Base-by-base conservation (phyloP, 2,888 invertebrate genomes). In the Folsomia candida region DNA sequence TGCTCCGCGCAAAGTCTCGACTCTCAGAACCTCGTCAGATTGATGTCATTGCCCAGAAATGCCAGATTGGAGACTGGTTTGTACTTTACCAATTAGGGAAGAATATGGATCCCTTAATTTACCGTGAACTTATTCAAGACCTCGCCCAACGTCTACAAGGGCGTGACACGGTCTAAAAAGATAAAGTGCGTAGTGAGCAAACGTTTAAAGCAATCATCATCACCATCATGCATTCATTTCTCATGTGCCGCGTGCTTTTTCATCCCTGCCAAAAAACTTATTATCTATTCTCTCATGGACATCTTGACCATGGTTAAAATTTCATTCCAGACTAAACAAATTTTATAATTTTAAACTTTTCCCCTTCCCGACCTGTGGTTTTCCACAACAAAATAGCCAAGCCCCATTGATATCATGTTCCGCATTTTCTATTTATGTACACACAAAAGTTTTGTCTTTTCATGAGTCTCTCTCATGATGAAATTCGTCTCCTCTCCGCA, bases 31-130 rank as follows among this genome's bases (percentile, higher is more conserved):
- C 90, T 78, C 88, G 64, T 0, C 89, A 93, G 81, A 89, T 94
- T 73, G 90, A 92, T 81, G 85, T 86, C 24, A 91, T 94, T 80
- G 88, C 91, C n/a, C 87, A 89, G 80, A 89, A 89, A 81, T 91
- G 93, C 83, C 91, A 93, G 82, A 92, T 93, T 81, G 93, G 93
- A 6, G 92, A 93, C 81, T 94, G 93, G 93, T 85, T 94, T 79
- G 91, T 93, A 82, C 85, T 94, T 18, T 91, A 90, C 81, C 92
- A 93, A 81, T 84, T 94, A 67, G 89, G 91, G 20, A 90, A 90
- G 82, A 94, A 94, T 82, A 87, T 94, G 84, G 90, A 92, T 76
- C 88, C 90, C 63, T 86, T 89, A 74, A 86, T 92, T 1, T 37
- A 37, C 14, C 37, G 37, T 82, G 93, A 94, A 83, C 87, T 94